These are phyloP conservation scores for Scortum barcoo DNA, from an alignment of 2,113 vertebrate species.

Conservation along the genomic window DNA sequence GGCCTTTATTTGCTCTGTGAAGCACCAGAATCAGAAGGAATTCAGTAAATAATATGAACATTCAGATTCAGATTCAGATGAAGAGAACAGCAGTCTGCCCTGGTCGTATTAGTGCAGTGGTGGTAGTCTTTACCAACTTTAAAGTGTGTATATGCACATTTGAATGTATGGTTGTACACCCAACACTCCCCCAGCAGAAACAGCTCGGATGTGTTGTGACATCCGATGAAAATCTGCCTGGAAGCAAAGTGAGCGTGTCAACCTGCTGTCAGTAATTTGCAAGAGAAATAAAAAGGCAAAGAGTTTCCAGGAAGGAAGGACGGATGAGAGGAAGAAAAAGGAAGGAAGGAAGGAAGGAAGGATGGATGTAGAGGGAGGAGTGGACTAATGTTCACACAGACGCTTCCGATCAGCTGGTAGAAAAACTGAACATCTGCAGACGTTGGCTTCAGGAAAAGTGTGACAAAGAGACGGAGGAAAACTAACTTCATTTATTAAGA, in stretches of 20 bases:
- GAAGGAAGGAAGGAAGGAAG: neutral
- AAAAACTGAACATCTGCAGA: no score
- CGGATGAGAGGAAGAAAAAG: neutral
- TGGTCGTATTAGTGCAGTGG: neutral
- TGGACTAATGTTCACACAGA: neutral
- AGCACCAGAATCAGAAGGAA: neutral
- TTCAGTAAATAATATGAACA: neutral
- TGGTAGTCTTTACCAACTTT: neutral
- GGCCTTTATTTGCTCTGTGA: neutral
- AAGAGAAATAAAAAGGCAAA: conserved; percentile 43
- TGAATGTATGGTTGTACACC: no score
- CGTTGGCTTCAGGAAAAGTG: no score
- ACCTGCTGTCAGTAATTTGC: conserved; percentile 34
- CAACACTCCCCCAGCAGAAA: neutral
- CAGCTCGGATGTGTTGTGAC: neutral
- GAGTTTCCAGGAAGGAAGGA: neutral
- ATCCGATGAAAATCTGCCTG: neutral
- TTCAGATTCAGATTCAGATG: no score
- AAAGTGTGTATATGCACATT: no score
- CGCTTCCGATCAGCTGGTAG: neutral
- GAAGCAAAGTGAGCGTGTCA: neutral
- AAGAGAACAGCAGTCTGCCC: neutral
- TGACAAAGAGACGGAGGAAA: neutral
- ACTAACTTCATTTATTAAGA: neutral
- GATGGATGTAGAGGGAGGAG: neutral